phyloP scores from a whole-genome alignment of 2,888 invertebrate species.

The Amaurobius ferox region DNA sequence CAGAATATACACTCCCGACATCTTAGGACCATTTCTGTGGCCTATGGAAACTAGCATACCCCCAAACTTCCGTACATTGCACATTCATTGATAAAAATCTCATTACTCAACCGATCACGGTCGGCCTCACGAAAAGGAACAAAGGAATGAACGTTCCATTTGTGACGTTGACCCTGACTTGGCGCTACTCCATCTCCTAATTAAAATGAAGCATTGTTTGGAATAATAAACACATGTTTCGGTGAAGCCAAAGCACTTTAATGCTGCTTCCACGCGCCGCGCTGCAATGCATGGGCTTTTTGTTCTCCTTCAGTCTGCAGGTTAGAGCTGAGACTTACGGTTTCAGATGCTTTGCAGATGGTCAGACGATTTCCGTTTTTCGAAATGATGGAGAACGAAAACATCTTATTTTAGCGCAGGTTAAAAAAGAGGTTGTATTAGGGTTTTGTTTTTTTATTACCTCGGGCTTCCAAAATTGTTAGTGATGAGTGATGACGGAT shows the following conservation, averaged over 20 bases:
- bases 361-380: background rate
- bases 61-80: too few species aligned
- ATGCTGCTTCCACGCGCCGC: background rate
- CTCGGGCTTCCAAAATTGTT: too few species aligned
- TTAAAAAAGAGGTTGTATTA: too few species aligned
- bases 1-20: too few species aligned
- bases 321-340: too few species aligned
- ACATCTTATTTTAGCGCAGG: background rate
- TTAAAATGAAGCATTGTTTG: constrained; percentile 32
- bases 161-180: constrained; percentile 18
- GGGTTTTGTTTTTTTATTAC: too few species aligned
- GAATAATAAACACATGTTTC: constrained; percentile 8
- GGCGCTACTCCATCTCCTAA: constrained; percentile 27
- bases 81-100: background rate
- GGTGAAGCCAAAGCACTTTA: background rate
- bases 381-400: background rate
- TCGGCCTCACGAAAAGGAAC: background rate
- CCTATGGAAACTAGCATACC: too few species aligned
- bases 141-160: constrained; percentile 15
- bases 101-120: background rate
- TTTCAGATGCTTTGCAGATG: background rate
- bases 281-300: too few species aligned
- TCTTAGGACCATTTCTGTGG: too few species aligned
- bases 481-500: too few species aligned
- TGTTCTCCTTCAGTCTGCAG: too few species aligned